Evolutionary conservation across 1,140 invertebrate genomes (phyloP), one percentile per base, ranked within the genome.

Genomic region (Rhyzopertha dominica): DNA sequence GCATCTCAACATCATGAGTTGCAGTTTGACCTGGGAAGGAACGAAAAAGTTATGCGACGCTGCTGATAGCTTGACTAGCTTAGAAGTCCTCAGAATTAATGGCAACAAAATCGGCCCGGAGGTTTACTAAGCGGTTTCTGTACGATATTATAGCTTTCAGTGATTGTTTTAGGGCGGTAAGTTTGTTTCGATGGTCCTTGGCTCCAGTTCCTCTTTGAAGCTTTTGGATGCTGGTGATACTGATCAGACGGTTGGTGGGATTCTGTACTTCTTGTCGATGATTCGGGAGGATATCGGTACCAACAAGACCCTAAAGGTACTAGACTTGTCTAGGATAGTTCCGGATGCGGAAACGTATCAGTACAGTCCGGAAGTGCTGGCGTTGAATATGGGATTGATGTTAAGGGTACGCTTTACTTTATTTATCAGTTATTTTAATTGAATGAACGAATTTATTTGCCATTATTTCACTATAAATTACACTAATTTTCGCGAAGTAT

Each of bases 261-360:
- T 79, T 5, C 64, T 71, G 8, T 68, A 69, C 30, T 66, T 75
- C 7, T 54, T 68, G 8, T 59, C 67, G 10, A 64, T 69, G 0
- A 45, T 78, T 30, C 56, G 70, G 45, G 40, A 37, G 3, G 70
- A 74, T 49, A 43, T 47, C 8, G 47, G 51, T 2, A 45, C 43
- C 23, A 65, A 63, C 43, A 61, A 51, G n/a, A 68, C 59, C 5
- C 31, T 80, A n/a, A 72, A 68, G 63, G 61, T 69, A 1, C 53
- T 80, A 8, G 71, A 79, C 62, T 66, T 80, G 5, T 78, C 75
- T 24, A 58, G 75, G 56, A n/a, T n/a, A n/a, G n/a, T n/a, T n/a
- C n/a, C n/a, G n/a, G n/a, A n/a, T n/a, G n/a, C n/a, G n/a, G n/a
- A n/a, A n/a, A n/a, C n/a, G n/a, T 55, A 57, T 35, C 51, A 41